These are phyloP conservation scores for Diachasmimorpha longicaudata DNA, from an alignment of 1,140 invertebrate genomes.

Conservation along the genomic window DNA sequence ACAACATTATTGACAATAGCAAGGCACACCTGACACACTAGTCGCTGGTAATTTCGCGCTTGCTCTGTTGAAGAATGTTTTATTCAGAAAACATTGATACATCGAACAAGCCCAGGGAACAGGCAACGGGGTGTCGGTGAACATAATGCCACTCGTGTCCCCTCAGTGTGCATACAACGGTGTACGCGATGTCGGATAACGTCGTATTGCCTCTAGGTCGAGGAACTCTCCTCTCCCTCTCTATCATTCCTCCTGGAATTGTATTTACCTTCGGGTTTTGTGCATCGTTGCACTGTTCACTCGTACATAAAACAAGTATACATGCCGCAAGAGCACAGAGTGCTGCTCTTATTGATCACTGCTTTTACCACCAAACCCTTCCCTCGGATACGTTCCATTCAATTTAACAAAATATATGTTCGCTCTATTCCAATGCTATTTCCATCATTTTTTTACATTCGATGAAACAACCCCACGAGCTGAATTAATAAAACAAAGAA, in stretches of 20 bases:
- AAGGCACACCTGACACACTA: not conserved
- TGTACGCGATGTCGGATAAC: constrained; percentile 10
- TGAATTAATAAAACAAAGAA: not conserved
- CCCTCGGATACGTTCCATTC: constrained; percentile 8
- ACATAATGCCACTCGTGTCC: constrained; percentile 1
- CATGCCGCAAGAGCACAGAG: not conserved
- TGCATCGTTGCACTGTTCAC: constrained; percentile 10
- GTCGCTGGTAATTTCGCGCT: not conserved
- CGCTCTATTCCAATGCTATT: not conserved
- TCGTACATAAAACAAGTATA: not conserved
- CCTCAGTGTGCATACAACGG: not conserved
- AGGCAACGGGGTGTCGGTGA: not conserved
- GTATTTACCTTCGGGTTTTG: constrained; percentile 19
- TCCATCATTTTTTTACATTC: not conserved
- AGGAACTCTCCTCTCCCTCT: constrained; percentile 2
- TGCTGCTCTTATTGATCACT: constrained; percentile 16
- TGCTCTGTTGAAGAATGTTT: not conserved
- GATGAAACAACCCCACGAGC: not conserved
- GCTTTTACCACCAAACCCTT: constrained; percentile 8
- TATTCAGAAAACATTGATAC: constrained; percentile 5
- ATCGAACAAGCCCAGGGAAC: not conserved
- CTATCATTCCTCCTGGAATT: constrained; percentile 5
- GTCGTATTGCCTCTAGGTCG: constrained; percentile 10
- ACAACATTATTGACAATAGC: not conserved
- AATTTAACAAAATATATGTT: constrained; percentile 14